Evolutionary conservation across 2,888 invertebrate genomes (phyloP).

Genomic region (Macrosoma leucophasiata): DNA sequence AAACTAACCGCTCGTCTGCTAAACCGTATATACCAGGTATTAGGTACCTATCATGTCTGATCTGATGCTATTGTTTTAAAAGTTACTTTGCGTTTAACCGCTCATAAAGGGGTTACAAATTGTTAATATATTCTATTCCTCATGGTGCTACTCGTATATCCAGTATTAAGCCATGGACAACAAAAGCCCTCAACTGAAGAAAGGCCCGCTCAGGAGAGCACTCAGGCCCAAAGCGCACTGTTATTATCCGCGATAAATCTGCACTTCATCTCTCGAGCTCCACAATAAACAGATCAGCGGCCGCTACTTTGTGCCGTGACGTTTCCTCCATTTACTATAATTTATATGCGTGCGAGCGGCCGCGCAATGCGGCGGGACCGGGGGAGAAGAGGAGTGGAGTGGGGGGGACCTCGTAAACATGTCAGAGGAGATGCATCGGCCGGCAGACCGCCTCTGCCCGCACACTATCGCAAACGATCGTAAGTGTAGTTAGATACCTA

Average conservation of each 20-base stretch:
- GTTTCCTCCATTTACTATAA: conserved; percentile 52
- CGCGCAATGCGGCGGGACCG: conserved; percentile 34
- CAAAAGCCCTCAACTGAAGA: too few relatives aligned
- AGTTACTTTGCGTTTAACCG: too few relatives aligned
- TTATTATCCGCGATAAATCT: conserved; percentile 33
- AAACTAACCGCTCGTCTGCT: too few relatives aligned
- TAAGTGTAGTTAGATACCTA: too few relatives aligned
- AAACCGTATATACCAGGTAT: too few relatives aligned
- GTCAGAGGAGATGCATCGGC: conserved; percentile 49
- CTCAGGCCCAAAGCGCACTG: conserved; percentile 5
- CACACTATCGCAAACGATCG: background rate
- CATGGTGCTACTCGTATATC: too few relatives aligned
- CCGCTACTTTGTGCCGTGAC: conserved; percentile 17
- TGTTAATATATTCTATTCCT: too few relatives aligned
- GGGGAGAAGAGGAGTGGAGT: conserved; percentile 19
- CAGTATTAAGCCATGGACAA: too few relatives aligned
- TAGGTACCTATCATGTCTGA: too few relatives aligned
- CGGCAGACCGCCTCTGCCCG: conserved; percentile 30
- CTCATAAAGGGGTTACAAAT: too few relatives aligned
- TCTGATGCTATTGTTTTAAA: too few relatives aligned
- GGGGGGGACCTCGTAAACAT: conserved; percentile 46
- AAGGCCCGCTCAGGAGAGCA: conserved; percentile 3
- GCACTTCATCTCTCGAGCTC: conserved; percentile 17
- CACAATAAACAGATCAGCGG: conserved; percentile 22
- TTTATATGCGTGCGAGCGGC: conserved; percentile 42